Evolutionary conservation across 2,888 invertebrate species (phyloP).

Genomic region (Amphipyra tragopoginis): DNA sequence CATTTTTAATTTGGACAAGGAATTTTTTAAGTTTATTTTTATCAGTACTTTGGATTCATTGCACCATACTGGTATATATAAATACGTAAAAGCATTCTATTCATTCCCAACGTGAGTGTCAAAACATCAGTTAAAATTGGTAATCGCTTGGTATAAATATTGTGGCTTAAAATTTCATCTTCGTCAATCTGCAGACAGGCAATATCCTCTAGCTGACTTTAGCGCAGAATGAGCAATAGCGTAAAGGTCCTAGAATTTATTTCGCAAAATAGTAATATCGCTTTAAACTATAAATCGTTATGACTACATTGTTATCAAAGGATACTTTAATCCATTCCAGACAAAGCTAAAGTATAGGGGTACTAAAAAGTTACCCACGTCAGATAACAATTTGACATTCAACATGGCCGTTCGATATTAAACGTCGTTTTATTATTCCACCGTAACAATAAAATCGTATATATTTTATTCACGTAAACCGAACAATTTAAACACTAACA

Average conservation of each 20-base stretch:
- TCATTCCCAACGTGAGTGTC: no score
- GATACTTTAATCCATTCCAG: slow-evolving; percentile 28
- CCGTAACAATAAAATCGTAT: slow-evolving; percentile 53
- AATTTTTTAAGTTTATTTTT: neutral
- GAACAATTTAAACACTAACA: slow-evolving; percentile 61
- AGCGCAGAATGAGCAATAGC: no score
- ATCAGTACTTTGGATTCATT: neutral
- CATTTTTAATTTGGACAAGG: slow-evolving; percentile 7
- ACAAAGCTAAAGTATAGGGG: slow-evolving; percentile 12
- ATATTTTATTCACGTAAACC: slow-evolving; percentile 50
- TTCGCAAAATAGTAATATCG: slow-evolving; percentile 3
- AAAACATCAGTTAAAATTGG: no score
- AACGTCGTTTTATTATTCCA: slow-evolving; percentile 47
- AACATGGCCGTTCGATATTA: slow-evolving; percentile 32
- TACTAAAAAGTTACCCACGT: slow-evolving; percentile 19
- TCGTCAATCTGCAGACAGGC: no score
- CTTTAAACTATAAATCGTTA: slow-evolving; percentile 5
- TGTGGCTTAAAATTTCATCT: neutral
- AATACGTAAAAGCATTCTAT: no score
- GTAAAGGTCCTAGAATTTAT: slow-evolving; percentile 1
- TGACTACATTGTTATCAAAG: slow-evolving; percentile 1
- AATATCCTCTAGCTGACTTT: no score
- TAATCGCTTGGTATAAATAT: neutral
- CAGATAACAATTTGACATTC: slow-evolving; percentile 39
- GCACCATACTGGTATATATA: no score